Conservation (phyloP, 2,888 invertebrate species). For the Apotomis turbidana region DNA sequence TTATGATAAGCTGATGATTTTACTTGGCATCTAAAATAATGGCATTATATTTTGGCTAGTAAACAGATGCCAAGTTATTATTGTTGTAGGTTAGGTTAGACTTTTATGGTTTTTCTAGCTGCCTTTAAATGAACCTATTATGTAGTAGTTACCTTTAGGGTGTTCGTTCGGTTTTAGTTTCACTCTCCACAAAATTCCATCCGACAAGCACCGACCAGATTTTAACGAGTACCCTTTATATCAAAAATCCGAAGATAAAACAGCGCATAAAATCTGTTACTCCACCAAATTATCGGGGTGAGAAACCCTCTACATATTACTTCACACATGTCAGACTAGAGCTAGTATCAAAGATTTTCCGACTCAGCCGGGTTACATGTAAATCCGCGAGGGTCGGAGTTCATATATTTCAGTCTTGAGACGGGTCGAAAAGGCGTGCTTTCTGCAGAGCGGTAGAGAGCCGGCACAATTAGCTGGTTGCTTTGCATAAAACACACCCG, state of each 20-base stretch:
- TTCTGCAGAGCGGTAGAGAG: slow-evolving; percentile 58
- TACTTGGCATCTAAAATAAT: no score
- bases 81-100: no score
- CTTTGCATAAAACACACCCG: slow-evolving; percentile 70
- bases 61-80: no score
- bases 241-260: slow-evolving; percentile 1
- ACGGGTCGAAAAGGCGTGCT: slow-evolving; percentile 58
- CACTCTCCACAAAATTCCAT: no score
- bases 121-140: no score
- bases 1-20: no score
- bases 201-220: no score
- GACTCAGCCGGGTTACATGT: slow-evolving; percentile 31
- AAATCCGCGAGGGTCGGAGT: slow-evolving; percentile 45
- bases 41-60: no score
- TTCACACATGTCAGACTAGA: slow-evolving; percentile 17
- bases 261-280: slow-evolving; percentile 11
- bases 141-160: no score
- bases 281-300: slow-evolving; percentile 5
- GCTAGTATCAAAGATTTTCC: slow-evolving; percentile 28
- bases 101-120: no score
- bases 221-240: not conserved
- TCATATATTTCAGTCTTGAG: slow-evolving; percentile 49
- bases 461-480: slow-evolving; percentile 69
- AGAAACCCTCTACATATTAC: slow-evolving; percentile 13
- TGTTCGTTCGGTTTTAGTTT: no score